Evolutionary conservation across 2,888 invertebrate species (phyloP), one percentile per base, ranked within the genome.

Genomic region (Pedicia rivosa): DNA sequence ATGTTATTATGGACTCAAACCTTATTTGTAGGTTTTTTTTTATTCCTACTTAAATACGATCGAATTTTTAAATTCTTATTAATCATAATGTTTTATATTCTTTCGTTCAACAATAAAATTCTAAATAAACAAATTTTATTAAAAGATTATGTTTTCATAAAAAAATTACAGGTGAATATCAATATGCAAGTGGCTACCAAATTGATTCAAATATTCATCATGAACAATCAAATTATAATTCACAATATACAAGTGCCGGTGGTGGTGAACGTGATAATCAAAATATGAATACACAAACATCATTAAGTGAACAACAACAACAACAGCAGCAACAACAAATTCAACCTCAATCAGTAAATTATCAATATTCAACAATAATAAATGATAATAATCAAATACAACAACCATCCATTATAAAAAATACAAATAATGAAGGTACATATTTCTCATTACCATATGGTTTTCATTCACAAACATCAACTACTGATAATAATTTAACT

Each of bases 121-220:
- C n/a, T n/a, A n/a, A n/a, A n/a, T n/a, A n/a, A n/a, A n/a, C n/a
- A n/a, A n/a, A n/a, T n/a, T n/a, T n/a, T n/a, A n/a, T n/a, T n/a
- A n/a, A n/a, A n/a, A n/a, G n/a, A n/a, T n/a, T n/a, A n/a, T n/a
- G n/a, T n/a, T n/a, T n/a, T n/a, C n/a, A n/a, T n/a, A n/a, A n/a
- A n/a, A n/a, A n/a, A n/a, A n/a, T n/a, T 2, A 66, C 68, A 0
- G 74, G 74, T 1, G 55, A 49, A 30, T 75, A 71, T 44, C 69
- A 73, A 9, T 77, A 77, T 46, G 68, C 57, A 43, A 72, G 74
- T 36, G 74, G 73, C 1, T 74, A 73, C 40, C 71, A 73, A 48
- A 64, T 65, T 53, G 62, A 2, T 43, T 48, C 3, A 50, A 48
- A 5, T 55, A 19, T 17, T 19, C 14, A 9, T 2, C 6, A 3